Conservation (phyloP, 2,113 vertebrate species). For the Ammodytes marinus region DNA sequence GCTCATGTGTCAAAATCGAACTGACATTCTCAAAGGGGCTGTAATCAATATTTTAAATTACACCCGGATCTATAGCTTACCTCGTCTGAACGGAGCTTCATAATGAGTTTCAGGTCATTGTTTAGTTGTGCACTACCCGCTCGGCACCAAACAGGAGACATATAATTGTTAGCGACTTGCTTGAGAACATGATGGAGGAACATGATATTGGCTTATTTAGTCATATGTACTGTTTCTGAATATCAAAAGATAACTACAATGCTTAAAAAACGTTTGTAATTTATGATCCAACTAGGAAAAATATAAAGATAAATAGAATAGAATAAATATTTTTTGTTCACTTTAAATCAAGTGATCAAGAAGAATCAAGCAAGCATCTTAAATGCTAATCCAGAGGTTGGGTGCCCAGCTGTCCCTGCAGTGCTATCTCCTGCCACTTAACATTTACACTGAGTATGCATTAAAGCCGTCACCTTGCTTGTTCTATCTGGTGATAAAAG, state of each 20-base stretch:
- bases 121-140: background rate
- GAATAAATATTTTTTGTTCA: background rate
- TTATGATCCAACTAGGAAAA: background rate
- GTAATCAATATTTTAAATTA: background rate
- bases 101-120: background rate
- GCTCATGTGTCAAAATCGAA: background rate
- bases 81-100: background rate
- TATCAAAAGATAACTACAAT: background rate
- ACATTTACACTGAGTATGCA: slow-evolving; percentile 32
- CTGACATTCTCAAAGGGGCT: background rate
- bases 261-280: background rate
- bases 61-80: background rate
- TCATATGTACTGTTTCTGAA: background rate
- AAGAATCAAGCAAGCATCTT: slow-evolving; percentile 7
- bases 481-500: slow-evolving; percentile 69
- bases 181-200: background rate
- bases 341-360: background rate
- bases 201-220: background rate
- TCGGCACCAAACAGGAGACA: background rate
- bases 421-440: slow-evolving; percentile 2
- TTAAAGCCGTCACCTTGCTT: slow-evolving; percentile 43
- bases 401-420: background rate
- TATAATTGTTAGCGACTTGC: background rate
- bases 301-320: background rate
- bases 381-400: slow-evolving; percentile 15